phyloP scores from a whole-genome alignment of 2,797 vertebrate genomes.

The Acomys russatus region DNA sequence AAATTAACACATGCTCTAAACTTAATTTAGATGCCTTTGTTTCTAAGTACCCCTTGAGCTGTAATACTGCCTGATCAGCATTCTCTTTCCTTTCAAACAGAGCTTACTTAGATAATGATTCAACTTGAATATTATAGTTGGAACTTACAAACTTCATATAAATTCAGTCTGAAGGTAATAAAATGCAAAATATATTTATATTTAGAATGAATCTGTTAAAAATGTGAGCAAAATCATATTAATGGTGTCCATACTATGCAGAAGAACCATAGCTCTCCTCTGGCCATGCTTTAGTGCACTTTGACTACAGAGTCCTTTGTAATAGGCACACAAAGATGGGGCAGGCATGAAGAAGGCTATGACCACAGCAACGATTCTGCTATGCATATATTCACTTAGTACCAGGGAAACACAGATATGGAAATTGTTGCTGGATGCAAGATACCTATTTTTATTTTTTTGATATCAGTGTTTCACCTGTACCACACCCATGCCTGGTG shows the following conservation, averaged over 20 bases:
- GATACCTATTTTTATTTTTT: neutral
- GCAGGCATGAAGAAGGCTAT: neutral
- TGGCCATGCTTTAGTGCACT: neutral
- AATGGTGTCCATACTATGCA: neutral
- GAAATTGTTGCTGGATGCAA: neutral
- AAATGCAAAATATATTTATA: constrained; percentile 58
- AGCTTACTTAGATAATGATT: neutral
- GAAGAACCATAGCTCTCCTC: neutral
- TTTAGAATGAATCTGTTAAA: constrained; percentile 42
- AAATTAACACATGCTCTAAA: neutral
- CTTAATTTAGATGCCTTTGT: neutral
- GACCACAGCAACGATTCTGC: neutral
- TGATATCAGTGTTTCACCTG: neutral
- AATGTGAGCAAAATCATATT: neutral
- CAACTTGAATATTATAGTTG: neutral
- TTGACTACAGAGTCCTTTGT: neutral
- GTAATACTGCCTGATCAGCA: too few species aligned
- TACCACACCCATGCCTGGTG: neutral
- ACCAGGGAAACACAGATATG: neutral
- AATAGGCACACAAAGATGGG: neutral
- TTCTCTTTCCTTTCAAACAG: neutral
- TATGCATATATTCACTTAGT: neutral
- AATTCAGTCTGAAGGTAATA: neutral
- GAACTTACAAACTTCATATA: constrained; percentile 22
- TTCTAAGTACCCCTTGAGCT: neutral